Percentiles rank a stretch among this genome's conserved stretches.
phyloP scores from a whole-genome alignment of 1,140 invertebrate species.

The Philopotamus ludificatus region DNA sequence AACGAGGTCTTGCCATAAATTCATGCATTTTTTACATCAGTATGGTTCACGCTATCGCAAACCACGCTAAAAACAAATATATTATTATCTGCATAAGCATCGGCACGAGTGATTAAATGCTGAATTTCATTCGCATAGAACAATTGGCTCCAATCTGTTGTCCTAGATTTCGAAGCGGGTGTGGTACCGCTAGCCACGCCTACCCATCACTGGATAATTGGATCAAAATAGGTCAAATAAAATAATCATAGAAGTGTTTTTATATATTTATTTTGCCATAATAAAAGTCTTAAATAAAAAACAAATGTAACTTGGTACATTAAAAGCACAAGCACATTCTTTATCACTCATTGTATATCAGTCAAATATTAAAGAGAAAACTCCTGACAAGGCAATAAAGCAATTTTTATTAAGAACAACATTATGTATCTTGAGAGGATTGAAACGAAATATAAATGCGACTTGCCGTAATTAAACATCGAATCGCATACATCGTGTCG shows the following conservation, averaged over 20 bases:
- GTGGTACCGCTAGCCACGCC: neutral
- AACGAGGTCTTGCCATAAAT: too few species aligned
- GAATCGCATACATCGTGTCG: too few species aligned
- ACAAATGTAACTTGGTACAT: slow-evolving; percentile 56
- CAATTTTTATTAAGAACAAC: slow-evolving; percentile 48
- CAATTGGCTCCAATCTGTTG: neutral
- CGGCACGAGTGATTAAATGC: too few species aligned
- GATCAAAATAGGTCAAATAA: slow-evolving; percentile 9
- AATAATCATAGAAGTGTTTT: slow-evolving; percentile 27
- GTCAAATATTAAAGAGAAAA: slow-evolving; percentile 51
- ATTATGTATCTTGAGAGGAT: too few species aligned
- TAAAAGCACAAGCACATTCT: slow-evolving; percentile 57
- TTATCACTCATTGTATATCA: slow-evolving; percentile 55
- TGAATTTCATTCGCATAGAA: neutral
- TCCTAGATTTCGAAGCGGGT: neutral
- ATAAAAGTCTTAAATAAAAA: slow-evolving; percentile 51
- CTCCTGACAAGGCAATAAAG: slow-evolving; percentile 52
- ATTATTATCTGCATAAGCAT: too few species aligned
- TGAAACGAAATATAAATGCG: too few species aligned
- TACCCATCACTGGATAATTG: too few species aligned
- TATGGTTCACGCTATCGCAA: too few species aligned
- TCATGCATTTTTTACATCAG: too few species aligned
- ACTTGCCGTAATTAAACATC: too few species aligned
- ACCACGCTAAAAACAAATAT: too few species aligned
- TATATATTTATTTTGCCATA: slow-evolving; percentile 52